Base-by-base conservation (phyloP, 2,797 vertebrate species). In the Ibycter americanus region DNA sequence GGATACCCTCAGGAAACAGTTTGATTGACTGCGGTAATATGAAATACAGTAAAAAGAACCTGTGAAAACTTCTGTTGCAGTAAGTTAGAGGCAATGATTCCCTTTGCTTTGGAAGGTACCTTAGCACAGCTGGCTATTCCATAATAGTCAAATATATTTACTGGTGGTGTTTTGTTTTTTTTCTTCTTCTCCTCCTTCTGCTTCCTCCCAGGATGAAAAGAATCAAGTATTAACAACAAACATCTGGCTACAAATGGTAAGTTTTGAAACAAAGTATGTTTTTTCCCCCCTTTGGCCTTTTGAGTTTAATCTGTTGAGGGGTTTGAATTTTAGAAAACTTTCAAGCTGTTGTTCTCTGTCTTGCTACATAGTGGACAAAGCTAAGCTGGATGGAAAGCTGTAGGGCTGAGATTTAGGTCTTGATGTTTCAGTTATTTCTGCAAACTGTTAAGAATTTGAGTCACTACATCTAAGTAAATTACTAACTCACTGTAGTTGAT, bases 181-280 rank as follows among this genome's bases (percentile, higher is more conserved):
- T 67, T 51, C 58, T 89, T 82, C 29, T 86, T 54, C 13, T 71
- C 78, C 9, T 62, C 74, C 40, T 78, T 62, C 83, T 92, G 71
- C 58, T 59, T 55, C 72, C 74, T 96, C 95, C 65, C 97, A 99
- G 99, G 99, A 99, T 98, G 99, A 99, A 98, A 99, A 99, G 97
- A 99, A 99, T 94, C 99, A 99, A 97, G 99, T 99, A 92, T 97
- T 99, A 96, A 99, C 99, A 46, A 99, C 99, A 77, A 99, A 99
- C 95, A 98, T 99, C 88, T 99, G 99, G 99, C 98, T 99, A 19
- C 98, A 99, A 55, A 98, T 99, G 99, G 99, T 99, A 98, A 99
- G 99, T 97, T 55, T 73, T 91, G 65, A 79, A 40, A 55, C 15
- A n/a, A 76, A 70, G 12, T 11, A 12, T 12, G n/a, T 1, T 27